Conservation (phyloP, 2,113 vertebrate species). For the Scolopax mira region DNA sequence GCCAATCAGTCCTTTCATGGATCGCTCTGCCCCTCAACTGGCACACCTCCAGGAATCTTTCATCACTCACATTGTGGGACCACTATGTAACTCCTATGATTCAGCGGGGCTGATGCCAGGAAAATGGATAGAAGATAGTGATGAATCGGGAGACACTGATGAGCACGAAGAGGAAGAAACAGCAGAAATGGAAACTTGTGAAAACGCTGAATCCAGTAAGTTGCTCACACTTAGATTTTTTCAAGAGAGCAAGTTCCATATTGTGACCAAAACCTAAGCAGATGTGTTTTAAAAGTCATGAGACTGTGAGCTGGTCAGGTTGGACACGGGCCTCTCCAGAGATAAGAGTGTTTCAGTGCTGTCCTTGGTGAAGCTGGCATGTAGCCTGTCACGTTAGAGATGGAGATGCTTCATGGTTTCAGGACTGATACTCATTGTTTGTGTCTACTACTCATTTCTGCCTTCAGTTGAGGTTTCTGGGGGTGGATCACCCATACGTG, state of each 20-base stretch:
- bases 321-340: neutral
- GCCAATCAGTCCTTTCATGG: constrained; percentile 98
- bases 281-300: neutral
- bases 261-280: neutral
- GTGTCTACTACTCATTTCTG: neutral
- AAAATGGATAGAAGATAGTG: constrained; percentile 85
- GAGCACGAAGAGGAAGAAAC: constrained; percentile 73
- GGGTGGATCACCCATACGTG: neutral
- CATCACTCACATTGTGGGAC: constrained; percentile 97
- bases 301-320: neutral
- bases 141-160: constrained; percentile 81
- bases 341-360: neutral
- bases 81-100: constrained; percentile 93
- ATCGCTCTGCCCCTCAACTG: constrained; percentile 92
- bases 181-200: constrained; percentile 83
- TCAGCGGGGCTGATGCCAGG: constrained; percentile 93
- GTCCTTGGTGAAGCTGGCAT: neutral
- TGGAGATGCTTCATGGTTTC: neutral
- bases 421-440: neutral
- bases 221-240: neutral
- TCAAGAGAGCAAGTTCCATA: neutral
- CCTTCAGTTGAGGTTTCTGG: neutral
- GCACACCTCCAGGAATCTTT: constrained; percentile 98
- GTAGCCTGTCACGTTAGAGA: neutral
- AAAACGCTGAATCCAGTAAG: constrained; percentile 82